Evolutionary conservation across 2,888 invertebrate genomes (phyloP).

Genomic region (Troides oblongomaculatus): DNA sequence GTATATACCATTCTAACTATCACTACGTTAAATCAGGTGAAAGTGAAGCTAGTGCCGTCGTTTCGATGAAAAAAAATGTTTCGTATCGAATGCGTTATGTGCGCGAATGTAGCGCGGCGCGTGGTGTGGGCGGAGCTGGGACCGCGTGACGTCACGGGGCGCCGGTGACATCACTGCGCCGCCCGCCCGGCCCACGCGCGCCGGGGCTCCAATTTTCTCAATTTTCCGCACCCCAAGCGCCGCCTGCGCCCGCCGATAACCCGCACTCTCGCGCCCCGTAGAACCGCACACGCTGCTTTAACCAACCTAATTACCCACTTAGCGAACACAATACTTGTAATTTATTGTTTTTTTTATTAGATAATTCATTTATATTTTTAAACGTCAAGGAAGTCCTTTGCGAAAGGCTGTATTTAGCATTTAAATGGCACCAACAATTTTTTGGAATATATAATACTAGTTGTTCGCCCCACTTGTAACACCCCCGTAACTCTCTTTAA

Average conservation of each 20-base stretch:
- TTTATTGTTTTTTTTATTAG: too few species aligned
- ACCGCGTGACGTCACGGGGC: conserved; percentile 52
- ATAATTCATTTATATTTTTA: too few species aligned
- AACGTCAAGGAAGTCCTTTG: too few species aligned
- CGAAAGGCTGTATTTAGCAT: too few species aligned
- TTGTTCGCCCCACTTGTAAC: too few species aligned
- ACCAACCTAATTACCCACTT: conserved; percentile 36
- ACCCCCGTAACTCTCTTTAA: too few species aligned
- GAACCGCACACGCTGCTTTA: conserved; percentile 45
- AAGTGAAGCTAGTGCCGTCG: too few species aligned
- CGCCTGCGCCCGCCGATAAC: conserved; percentile 64
- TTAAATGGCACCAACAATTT: too few species aligned
- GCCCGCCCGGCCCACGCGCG: conserved; percentile 31
- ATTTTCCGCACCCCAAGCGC: conserved; percentile 61
- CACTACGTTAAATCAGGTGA: too few species aligned
- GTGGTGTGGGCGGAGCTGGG: conserved; percentile 36
- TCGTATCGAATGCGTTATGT: conserved; percentile 14
- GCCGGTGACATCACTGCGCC: conserved; percentile 43
- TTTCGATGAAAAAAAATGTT: too few species aligned
- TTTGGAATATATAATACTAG: too few species aligned
- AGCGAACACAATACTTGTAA: background rate
- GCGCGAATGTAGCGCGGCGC: conserved; percentile 23
- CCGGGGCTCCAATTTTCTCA: conserved; percentile 53
- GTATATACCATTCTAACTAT: too few species aligned
- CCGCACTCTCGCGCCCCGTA: conserved; percentile 38